Evolutionary conservation across 2,113 vertebrate genomes (phyloP).

Genomic region (Lathamus discolor): DNA sequence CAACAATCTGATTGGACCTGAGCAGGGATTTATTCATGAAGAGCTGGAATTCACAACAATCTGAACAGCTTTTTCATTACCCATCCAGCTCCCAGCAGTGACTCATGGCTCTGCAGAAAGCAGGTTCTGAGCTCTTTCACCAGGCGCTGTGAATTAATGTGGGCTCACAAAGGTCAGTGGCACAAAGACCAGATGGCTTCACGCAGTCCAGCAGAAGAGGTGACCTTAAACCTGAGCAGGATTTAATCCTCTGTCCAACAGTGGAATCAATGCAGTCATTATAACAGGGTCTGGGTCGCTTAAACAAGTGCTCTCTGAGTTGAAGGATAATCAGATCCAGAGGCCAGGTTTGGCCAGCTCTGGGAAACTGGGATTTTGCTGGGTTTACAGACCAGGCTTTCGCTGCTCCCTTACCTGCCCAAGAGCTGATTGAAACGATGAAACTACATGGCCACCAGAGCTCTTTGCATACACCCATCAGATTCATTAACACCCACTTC

Average conservation of each 20-base stretch:
- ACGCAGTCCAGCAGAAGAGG: not conserved
- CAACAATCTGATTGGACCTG: not conserved
- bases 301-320: not conserved
- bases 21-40: not conserved
- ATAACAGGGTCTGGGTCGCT: not conserved
- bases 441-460: not conserved
- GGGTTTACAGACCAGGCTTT: not conserved
- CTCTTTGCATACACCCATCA: not conserved
- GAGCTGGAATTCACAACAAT: slow-evolving; percentile 21
- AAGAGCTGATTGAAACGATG: not conserved
- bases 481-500: not conserved
- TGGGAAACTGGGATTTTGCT: not conserved
- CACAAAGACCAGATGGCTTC: slow-evolving; percentile 17
- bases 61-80: slow-evolving; percentile 31
- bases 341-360: not conserved
- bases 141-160: not conserved
- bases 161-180: slow-evolving; percentile 16
- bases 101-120: not conserved
- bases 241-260: not conserved
- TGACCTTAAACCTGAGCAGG: slow-evolving; percentile 36
- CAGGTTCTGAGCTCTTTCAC: not conserved
- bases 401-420: not conserved
- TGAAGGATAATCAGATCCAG: not conserved
- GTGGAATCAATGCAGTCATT: not conserved
- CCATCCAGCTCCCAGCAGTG: not conserved